Percentiles rank a stretch among this genome's conserved stretches.
These are phyloP conservation scores for Apotomis turbidana DNA, from an alignment of 2,888 invertebrate genomes.

Conservation along the genomic window DNA sequence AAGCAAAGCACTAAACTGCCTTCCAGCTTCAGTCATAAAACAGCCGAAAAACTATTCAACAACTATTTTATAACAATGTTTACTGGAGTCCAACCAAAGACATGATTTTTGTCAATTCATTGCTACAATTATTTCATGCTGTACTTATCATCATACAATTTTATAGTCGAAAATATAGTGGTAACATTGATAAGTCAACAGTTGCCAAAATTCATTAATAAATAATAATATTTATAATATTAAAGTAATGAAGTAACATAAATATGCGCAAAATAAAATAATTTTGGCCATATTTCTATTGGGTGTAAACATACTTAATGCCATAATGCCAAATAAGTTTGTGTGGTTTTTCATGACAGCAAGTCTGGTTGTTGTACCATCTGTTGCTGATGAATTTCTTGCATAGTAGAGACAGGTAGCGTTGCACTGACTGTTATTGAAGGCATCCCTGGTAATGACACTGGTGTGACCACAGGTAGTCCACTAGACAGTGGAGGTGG, in stretches of 20 bases:
- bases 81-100: conserved; percentile 4
- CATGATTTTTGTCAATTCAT: not conserved
- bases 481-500: conserved; percentile 67
- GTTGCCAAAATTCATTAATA: conserved; percentile 50
- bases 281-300: conserved; percentile 56
- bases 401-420: conserved; percentile 85
- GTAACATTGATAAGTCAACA: conserved; percentile 43
- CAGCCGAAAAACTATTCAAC: not conserved
- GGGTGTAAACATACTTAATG: conserved; percentile 45
- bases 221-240: conserved; percentile 52
- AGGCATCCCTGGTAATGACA: conserved; percentile 90
- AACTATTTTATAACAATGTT: conserved; percentile 8
- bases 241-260: conserved; percentile 55
- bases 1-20: conserved; percentile 2
- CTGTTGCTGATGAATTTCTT: conserved; percentile 80
- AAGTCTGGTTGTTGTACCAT: conserved; percentile 73
- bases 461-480: conserved; percentile 86
- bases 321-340: conserved; percentile 40
- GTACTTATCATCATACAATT: conserved; percentile 6
- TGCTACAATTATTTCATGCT: conserved; percentile 2
- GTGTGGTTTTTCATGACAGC: conserved; percentile 67
- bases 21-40: conserved; percentile 12
- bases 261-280: conserved; percentile 53
- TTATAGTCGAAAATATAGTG: conserved; percentile 17
- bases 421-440: conserved; percentile 91